phyloP scores from a whole-genome alignment of 2,113 vertebrate species.

The Capricornis sumatraensis region DNA sequence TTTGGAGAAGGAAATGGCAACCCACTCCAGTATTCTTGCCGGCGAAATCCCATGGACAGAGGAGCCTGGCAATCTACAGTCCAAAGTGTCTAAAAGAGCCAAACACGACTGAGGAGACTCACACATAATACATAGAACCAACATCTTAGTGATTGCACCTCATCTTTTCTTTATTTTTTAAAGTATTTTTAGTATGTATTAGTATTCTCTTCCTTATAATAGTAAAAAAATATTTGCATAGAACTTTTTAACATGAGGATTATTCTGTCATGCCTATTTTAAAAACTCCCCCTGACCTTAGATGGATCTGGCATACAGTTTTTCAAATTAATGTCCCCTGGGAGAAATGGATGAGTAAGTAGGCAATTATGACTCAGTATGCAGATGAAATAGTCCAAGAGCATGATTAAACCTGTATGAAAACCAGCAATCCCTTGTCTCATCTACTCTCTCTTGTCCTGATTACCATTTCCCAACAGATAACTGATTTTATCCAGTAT shows the following conservation, averaged over 20 bases:
- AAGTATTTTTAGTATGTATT: not conserved
- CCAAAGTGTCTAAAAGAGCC: not conserved
- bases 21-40: not conserved
- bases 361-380: not conserved
- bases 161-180: not conserved
- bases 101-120: not conserved
- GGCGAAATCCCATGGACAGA: not conserved
- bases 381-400: not conserved
- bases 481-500: not conserved
- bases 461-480: not conserved
- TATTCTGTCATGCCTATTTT: not conserved
- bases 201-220: not conserved
- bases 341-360: not conserved
- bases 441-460: not conserved
- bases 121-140: not conserved
- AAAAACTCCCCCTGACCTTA: not conserved
- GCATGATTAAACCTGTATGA: not conserved
- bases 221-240: not conserved
- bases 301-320: not conserved
- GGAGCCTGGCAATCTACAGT: not conserved
- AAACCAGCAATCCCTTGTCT: not conserved
- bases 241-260: not conserved
- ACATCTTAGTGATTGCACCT: not conserved
- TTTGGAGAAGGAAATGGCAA: not conserved
- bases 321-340: not conserved